phyloP scores from a whole-genome alignment of 2,888 invertebrate genomes.

The Alloplasta piceator region DNA sequence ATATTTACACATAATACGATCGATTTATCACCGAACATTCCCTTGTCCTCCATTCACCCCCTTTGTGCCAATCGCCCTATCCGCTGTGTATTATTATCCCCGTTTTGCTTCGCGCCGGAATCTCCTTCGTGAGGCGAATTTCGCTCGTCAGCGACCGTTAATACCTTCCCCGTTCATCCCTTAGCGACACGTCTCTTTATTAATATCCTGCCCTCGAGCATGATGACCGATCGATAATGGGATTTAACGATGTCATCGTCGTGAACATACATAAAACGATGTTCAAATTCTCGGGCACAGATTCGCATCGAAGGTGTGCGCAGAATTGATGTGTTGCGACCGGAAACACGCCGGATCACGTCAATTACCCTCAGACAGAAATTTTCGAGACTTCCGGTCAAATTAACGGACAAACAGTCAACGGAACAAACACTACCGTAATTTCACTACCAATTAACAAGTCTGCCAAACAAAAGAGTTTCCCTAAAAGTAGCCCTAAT shows the following conservation, averaged over 20 bases:
- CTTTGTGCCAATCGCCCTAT: conserved; percentile 15
- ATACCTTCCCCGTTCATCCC: conserved; percentile 30
- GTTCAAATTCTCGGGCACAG: neutral
- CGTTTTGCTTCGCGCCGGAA: neutral
- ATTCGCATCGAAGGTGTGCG: too few species aligned
- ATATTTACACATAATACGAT: conserved; percentile 46
- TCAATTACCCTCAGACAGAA: too few species aligned
- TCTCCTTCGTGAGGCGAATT: conserved; percentile 30
- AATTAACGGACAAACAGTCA: too few species aligned
- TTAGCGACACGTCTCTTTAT: conserved; percentile 47
- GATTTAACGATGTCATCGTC: conserved; percentile 51
- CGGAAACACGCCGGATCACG: too few species aligned
- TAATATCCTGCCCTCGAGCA: conserved; percentile 47
- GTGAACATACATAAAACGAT: conserved; percentile 33
- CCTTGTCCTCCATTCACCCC: neutral
- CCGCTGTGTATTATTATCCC: conserved; percentile 12
- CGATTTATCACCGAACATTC: conserved; percentile 53
- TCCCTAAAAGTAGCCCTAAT: too few species aligned
- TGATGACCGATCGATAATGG: conserved; percentile 51
- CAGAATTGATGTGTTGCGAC: too few species aligned
- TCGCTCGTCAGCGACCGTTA: conserved; percentile 41
- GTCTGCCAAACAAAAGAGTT: too few species aligned
- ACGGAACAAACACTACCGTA: too few species aligned
- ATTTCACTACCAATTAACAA: too few species aligned
- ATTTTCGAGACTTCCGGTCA: too few species aligned